phyloP scores from a whole-genome alignment of 2,888 invertebrate species.

The Rhimphoctona megacephalus region DNA sequence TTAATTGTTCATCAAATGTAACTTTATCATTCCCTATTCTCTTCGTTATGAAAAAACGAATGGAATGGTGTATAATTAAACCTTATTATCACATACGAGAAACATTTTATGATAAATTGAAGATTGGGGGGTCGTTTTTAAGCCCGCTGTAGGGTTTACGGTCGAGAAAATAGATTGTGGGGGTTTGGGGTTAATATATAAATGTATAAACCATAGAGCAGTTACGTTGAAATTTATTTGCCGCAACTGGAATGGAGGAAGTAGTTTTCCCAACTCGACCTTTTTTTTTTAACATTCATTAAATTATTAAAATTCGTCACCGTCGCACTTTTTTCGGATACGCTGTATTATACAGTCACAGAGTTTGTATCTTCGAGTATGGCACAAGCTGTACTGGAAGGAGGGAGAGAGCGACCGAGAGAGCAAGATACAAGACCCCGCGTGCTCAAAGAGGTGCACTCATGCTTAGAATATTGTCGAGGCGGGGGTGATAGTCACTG shows the following conservation, averaged over 20 bases:
- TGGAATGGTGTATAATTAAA: no score
- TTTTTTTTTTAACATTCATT: neutral
- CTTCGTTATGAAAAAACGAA: no score
- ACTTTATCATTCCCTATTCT: no score
- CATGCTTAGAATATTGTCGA: slow-evolving; percentile 77
- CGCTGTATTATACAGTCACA: neutral
- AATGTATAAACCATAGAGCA: neutral
- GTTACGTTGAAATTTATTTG: neutral
- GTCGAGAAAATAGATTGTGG: no score
- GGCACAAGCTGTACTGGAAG: neutral
- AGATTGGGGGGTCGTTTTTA: no score
- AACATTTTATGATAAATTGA: no score
- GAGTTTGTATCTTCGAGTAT: neutral
- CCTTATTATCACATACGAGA: no score
- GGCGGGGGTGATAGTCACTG: slow-evolving; percentile 73
- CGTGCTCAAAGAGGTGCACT: slow-evolving; percentile 71
- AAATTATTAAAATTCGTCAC: neutral
- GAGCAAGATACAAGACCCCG: slow-evolving; percentile 55
- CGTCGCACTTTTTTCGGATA: neutral
- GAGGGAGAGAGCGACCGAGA: slow-evolving; percentile 34
- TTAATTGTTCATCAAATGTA: no score
- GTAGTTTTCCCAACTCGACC: neutral
- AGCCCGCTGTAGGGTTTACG: no score
- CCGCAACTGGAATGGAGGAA: neutral
- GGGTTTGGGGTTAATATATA: neutral